Evolutionary conservation across 2,113 vertebrate genomes (phyloP).

Genomic region (Himantopus leucocephalus): DNA sequence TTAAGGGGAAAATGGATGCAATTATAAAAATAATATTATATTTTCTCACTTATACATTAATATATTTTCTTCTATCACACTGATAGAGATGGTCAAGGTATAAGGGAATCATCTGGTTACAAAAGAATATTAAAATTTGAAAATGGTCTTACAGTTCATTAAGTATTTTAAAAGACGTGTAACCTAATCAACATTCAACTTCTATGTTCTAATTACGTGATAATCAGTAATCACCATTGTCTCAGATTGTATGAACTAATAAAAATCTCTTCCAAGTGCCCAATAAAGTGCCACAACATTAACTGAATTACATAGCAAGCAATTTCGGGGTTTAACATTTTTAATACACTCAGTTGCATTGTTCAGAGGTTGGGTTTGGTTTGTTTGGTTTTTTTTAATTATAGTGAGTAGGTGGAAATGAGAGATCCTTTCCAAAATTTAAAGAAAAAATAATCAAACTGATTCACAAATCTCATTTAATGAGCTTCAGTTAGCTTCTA

Average conservation of each 20-base stretch:
- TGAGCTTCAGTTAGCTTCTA: not conserved
- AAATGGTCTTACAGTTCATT: not conserved
- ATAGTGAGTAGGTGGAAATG: not conserved
- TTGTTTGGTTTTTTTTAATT: not conserved
- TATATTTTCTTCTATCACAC: not conserved
- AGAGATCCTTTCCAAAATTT: not conserved
- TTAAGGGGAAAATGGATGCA: not conserved
- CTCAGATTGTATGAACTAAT: not conserved
- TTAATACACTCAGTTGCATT: not conserved
- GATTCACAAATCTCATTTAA: not conserved
- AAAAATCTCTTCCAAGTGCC: slow-evolving; percentile 2
- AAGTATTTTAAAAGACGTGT: not conserved
- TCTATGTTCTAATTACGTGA: slow-evolving; percentile 1
- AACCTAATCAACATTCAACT: not conserved
- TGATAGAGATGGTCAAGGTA: not conserved
- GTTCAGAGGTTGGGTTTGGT: not conserved
- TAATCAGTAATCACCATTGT: slow-evolving; percentile 30
- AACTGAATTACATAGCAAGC: not conserved
- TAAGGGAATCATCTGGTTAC: not conserved
- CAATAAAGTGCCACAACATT: not conserved
- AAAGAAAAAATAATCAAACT: not conserved
- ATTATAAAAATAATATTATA: not conserved
- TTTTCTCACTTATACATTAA: not conserved
- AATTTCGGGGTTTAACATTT: not conserved
- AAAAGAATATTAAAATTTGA: slow-evolving; percentile 3